Evolutionary conservation across 2,888 invertebrate genomes (phyloP), one percentile per base, ranked within the genome.

Genomic region (Archips crataeganus): DNA sequence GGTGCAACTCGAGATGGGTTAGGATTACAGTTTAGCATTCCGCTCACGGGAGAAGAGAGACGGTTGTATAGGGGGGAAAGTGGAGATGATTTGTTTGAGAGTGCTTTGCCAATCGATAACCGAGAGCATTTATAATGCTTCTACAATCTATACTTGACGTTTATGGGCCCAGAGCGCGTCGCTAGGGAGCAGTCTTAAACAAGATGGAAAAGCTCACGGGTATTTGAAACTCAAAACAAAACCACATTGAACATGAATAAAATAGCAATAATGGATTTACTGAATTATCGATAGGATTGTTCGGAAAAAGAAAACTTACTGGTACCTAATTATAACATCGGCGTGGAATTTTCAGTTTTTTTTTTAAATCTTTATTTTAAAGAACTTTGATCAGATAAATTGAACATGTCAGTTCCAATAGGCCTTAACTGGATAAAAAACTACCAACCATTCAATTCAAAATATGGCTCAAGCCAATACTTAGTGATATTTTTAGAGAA

Each of bases 141-240:
- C 79, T n/a, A n/a, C n/a, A n/a, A n/a, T n/a, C n/a, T 80, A 80
- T 82, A 87, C 83, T 87, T 89, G 85, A 89, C 87, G 87, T 90
- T 88, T 87, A 89, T 88, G 84, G 80, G 81, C 82, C 74, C 77
- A 11, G 75, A 78, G 80, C 80, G 73, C 77, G 77, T 82, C 82
- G 84, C 80, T n/a, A 45, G 36, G 39, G 3, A 34, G 32, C 57
- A n/a, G 49, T 23, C 32, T 11, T 32, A 51, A 62, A 61, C 23
- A 39, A 13, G 62, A 32, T 15, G 9, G 45, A 8, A 70, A 60
- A 11, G 10, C 10, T 3, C 32, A 11, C 32, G 57, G 3, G 32
- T 11, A 3, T 32, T n/a, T 57, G 32, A 32, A 49, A n/a, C n/a
- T 1, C 49, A 54, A 54, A 54, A 5, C 23, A 23, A 23, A 9